Evolutionary conservation across 2,888 invertebrate genomes (phyloP).

Genomic region (Cephus nigrinus): DNA sequence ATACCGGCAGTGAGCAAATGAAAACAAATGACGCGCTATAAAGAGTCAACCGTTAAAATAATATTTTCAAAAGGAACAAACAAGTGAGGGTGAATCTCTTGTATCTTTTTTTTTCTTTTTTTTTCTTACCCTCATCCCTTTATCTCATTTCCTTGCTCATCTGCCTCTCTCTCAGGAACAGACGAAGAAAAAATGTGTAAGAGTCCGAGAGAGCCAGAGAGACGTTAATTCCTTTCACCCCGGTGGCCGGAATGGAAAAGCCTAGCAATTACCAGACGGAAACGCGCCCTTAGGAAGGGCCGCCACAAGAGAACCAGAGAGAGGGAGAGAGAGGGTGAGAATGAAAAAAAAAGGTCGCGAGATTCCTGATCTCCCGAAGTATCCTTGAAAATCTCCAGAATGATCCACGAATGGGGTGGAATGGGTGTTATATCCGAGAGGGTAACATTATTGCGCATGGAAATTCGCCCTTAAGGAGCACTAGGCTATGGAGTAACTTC

Average conservation of each 20-base stretch:
- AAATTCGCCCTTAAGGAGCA: not conserved
- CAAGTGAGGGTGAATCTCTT: not conserved
- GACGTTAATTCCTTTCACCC: slow-evolving; percentile 25
- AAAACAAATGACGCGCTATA: slow-evolving; percentile 49
- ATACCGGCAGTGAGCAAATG: slow-evolving; percentile 39
- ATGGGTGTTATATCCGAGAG: not conserved
- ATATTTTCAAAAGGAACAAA: slow-evolving; percentile 28
- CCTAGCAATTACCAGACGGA: not conserved
- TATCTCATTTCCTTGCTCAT: not conserved
- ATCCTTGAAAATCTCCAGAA: not conserved
- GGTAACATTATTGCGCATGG: not conserved
- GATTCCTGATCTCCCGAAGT: not conserved
- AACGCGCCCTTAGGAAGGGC: not conserved
- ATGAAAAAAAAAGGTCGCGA: not conserved
- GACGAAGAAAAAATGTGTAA: not conserved
- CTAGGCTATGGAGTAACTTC: not conserved
- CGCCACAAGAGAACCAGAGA: not conserved
- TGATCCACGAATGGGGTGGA: not conserved
- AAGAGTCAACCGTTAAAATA: slow-evolving; percentile 40
- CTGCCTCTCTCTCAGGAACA: not conserved
- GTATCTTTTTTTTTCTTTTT: not conserved
- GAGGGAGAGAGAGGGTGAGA: not conserved
- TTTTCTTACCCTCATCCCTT: not conserved
- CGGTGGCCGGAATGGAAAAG: slow-evolving; percentile 7
- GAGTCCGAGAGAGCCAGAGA: slow-evolving; percentile 14